Conservation (phyloP, 2,797 vertebrate species). For the Urophycis tenuis region DNA sequence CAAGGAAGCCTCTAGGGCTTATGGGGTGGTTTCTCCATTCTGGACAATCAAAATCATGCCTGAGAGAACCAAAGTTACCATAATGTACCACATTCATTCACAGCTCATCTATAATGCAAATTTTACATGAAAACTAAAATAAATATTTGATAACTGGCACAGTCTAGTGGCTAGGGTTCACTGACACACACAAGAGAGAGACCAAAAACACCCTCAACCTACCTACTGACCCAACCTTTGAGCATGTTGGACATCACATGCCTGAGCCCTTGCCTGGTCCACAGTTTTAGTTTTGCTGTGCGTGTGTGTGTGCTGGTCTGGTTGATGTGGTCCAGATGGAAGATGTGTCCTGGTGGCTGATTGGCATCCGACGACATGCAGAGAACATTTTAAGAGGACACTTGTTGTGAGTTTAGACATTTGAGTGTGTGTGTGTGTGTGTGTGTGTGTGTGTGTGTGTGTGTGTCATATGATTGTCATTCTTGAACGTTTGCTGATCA, state of each 20-base stretch:
- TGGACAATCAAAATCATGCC: background rate
- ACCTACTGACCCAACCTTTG: background rate
- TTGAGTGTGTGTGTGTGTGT: background rate
- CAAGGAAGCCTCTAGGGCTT: background rate
- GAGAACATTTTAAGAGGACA: too few species aligned
- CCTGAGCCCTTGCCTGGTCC: background rate
- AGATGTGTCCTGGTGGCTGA: too few species aligned
- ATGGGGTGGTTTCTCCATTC: background rate
- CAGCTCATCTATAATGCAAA: constrained; percentile 1
- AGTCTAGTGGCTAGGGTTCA: background rate
- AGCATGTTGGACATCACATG: too few species aligned
- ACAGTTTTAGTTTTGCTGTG: background rate
- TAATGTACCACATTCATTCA: background rate
- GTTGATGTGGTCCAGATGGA: background rate
- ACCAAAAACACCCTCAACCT: background rate
- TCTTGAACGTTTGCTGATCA: background rate
- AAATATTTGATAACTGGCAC: background rate
- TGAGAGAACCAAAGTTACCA: background rate
- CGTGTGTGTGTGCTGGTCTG: background rate
- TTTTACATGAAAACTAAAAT: background rate
- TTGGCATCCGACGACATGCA: too few species aligned
- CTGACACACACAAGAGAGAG: background rate
- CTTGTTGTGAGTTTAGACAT: background rate
- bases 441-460: too few species aligned
- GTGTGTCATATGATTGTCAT: background rate